Evolutionary conservation across 1,140 invertebrate genomes (phyloP).

Genomic region (Euborellia annulipes): DNA sequence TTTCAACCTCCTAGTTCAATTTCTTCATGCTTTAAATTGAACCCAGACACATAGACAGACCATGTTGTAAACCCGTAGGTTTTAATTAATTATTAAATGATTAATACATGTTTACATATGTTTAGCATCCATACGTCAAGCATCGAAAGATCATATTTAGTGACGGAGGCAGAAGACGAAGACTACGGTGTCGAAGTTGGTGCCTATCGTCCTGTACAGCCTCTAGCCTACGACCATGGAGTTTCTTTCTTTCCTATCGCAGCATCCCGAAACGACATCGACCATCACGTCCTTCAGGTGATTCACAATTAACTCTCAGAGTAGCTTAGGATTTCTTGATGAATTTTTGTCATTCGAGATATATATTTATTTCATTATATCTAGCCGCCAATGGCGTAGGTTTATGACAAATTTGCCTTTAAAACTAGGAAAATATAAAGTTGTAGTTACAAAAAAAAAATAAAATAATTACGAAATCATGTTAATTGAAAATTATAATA

Average conservation of each 20-base stretch:
- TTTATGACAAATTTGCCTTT: too few species aligned
- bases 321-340: background rate
- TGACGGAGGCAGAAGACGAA: conserved; percentile 35
- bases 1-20: too few species aligned
- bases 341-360: background rate
- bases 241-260: conserved; percentile 66
- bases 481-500: too few species aligned
- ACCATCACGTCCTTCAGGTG: conserved; percentile 65
- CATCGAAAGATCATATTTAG: conserved; percentile 34
- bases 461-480: too few species aligned
- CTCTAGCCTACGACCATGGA: conserved; percentile 67
- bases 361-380: background rate
- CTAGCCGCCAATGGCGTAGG: background rate
- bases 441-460: too few species aligned
- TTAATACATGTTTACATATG: too few species aligned
- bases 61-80: too few species aligned
- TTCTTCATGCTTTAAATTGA: too few species aligned
- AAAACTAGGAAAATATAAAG: too few species aligned
- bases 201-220: conserved; percentile 71
- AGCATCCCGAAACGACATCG: conserved; percentile 42
- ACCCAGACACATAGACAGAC: too few species aligned
- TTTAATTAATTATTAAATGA: too few species aligned
- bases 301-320: too few species aligned
- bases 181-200: conserved; percentile 56
- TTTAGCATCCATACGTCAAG: conserved; percentile 35